Percentiles rank a stretch among this genome's conserved stretches.
Evolutionary conservation across 2,888 invertebrate species (phyloP).

Genomic region (Cerastis leucographa): DNA sequence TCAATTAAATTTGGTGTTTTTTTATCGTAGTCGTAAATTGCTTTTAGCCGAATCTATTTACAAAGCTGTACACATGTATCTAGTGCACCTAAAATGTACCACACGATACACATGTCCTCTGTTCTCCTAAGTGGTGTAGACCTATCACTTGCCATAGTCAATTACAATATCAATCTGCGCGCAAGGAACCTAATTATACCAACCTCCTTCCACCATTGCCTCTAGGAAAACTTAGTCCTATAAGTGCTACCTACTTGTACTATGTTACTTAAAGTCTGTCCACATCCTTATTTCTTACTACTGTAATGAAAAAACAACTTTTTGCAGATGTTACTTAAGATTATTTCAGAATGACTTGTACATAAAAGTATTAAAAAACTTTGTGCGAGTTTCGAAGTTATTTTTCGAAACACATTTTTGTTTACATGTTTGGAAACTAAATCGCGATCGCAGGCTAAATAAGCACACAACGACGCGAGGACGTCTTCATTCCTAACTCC

Average conservation of each 20-base stretch:
- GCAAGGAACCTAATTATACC: conserved; percentile 43
- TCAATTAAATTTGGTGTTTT: conserved; percentile 20
- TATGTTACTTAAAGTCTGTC: not conserved
- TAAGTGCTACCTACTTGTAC: not conserved
- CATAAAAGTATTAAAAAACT: not conserved
- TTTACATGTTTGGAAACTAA: not conserved
- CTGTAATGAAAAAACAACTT: not conserved
- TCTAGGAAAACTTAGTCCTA: conserved; percentile 10
- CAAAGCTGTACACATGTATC: not conserved
- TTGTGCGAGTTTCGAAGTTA: not conserved
- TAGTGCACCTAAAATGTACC: not conserved
- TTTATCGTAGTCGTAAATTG: conserved; percentile 8
- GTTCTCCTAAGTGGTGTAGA: conserved; percentile 1
- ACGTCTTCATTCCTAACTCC: conserved; percentile 34
- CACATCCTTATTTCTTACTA: not conserved
- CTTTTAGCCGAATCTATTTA: not conserved
- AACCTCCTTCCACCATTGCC: conserved; percentile 1
- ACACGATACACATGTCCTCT: not conserved
- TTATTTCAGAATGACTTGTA: not conserved
- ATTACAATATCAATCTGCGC: conserved; percentile 40
- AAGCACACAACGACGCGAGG: conserved; percentile 16
- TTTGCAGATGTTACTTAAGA: not conserved
- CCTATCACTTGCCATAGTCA: conserved; percentile 26
- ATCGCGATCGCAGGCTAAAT: conserved; percentile 17
- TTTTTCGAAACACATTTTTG: not conserved